Percentiles rank a stretch among this genome's conserved stretches.
Evolutionary conservation across 1,140 invertebrate genomes (phyloP).

Genomic region (Campoletis sonorensis): DNA sequence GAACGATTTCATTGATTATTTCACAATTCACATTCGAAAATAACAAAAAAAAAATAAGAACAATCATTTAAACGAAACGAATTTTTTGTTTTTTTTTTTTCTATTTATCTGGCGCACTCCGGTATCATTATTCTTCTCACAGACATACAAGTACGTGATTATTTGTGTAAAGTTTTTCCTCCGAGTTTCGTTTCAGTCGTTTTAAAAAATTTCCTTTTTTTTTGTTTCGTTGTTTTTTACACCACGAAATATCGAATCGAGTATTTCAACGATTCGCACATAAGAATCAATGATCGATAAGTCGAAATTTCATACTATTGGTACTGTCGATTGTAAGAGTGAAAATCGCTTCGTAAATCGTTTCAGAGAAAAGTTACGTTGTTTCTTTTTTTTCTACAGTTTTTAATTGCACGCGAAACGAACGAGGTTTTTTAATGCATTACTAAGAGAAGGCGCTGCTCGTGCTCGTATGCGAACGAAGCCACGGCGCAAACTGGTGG

Average conservation of each 20-base stretch:
- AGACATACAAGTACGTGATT: not conserved
- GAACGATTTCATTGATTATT: no score
- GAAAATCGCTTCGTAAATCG: not conserved
- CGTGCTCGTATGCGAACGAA: conserved; percentile 29
- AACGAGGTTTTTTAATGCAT: not conserved
- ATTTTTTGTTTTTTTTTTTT: not conserved
- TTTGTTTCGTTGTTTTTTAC: no score
- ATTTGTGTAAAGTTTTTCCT: not conserved
- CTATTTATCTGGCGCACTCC: conserved; percentile 20
- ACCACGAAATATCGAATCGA: not conserved
- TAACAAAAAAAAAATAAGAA: not conserved
- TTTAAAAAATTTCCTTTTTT: not conserved
- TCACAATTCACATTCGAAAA: no score
- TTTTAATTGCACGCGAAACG: conserved; percentile 1
- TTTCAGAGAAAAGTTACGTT: not conserved
- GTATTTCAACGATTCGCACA: not conserved
- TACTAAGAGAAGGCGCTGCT: not conserved
- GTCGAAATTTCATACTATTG: not conserved
- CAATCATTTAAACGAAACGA: not conserved
- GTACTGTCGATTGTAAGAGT: not conserved
- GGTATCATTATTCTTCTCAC: conserved; percentile 4
- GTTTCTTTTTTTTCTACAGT: not conserved
- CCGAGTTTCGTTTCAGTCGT: not conserved
- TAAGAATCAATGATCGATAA: not conserved
- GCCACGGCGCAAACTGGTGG: conserved; percentile 53